Percentiles rank a stretch among this genome's conserved stretches.
These are phyloP conservation scores for Acrobasis repandana DNA, from an alignment of 2,888 invertebrate genomes.

Conservation along the genomic window DNA sequence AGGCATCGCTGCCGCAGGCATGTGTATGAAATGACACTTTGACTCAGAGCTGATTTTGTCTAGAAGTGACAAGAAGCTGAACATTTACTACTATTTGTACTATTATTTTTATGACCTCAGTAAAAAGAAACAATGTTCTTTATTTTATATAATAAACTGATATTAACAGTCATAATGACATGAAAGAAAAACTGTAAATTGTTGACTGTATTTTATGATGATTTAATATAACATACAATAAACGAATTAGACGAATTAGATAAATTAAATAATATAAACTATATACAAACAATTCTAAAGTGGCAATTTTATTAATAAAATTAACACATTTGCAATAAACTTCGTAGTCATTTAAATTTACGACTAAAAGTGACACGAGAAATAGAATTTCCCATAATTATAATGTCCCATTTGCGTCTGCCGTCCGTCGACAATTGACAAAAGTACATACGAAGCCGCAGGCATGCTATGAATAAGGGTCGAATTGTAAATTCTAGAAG, in stretches of 20 bases:
- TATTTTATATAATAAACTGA: too few species aligned
- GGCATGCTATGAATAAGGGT: background rate
- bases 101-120: too few species aligned
- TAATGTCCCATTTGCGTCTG: constrained; percentile 7
- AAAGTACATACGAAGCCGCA: background rate
- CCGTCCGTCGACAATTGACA: background rate
- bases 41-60: background rate
- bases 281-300: too few species aligned
- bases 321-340: too few species aligned
- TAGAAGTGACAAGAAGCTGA: background rate
- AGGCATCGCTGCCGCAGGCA: constrained; percentile 2
- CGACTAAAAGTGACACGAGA: background rate
- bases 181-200: too few species aligned
- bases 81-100: background rate
- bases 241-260: too few species aligned
- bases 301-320: too few species aligned
- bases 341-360: background rate
- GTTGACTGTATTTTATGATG: too few species aligned
- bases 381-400: background rate
- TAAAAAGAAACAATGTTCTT: too few species aligned
- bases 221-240: too few species aligned
- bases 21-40: background rate
- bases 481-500: background rate
- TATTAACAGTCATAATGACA: too few species aligned
- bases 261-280: too few species aligned